These are phyloP conservation scores for Acrossocheilus fasciatus DNA, from an alignment of 2,797 vertebrate species.

Conservation along the genomic window DNA sequence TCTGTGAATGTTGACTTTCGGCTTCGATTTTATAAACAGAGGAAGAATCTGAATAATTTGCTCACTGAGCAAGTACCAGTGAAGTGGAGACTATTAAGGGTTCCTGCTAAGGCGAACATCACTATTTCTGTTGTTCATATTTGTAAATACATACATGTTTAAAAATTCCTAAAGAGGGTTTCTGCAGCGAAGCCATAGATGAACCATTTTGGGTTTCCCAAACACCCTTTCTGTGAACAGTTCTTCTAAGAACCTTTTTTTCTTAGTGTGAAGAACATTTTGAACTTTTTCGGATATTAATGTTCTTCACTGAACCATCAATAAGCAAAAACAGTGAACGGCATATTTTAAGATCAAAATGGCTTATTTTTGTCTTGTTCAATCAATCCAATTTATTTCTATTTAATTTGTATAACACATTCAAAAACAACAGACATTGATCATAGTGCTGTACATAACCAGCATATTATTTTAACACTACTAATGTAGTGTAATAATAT, in stretches of 20 bases:
- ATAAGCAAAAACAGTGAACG: no score
- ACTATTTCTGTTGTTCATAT: background rate
- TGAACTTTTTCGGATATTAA: background rate
- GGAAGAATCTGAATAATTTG: background rate
- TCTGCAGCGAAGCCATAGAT: background rate
- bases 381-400: background rate
- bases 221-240: background rate
- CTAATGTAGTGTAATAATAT: no score
- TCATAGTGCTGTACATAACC: no score
- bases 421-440: no score
- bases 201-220: background rate
- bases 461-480: no score
- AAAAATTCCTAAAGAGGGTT: background rate
- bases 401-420: no score
- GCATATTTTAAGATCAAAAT: no score
- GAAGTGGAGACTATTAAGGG: background rate
- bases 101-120: background rate
- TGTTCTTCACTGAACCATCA: background rate
- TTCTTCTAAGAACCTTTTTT: background rate
- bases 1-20: slow-evolving; percentile 56
- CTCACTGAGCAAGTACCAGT: background rate
- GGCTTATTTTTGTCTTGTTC: background rate
- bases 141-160: background rate
- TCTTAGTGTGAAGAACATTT: no score
- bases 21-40: slow-evolving; percentile 34